Conservation (phyloP, 2,113 vertebrate species). For the Psettodes erumei region DNA sequence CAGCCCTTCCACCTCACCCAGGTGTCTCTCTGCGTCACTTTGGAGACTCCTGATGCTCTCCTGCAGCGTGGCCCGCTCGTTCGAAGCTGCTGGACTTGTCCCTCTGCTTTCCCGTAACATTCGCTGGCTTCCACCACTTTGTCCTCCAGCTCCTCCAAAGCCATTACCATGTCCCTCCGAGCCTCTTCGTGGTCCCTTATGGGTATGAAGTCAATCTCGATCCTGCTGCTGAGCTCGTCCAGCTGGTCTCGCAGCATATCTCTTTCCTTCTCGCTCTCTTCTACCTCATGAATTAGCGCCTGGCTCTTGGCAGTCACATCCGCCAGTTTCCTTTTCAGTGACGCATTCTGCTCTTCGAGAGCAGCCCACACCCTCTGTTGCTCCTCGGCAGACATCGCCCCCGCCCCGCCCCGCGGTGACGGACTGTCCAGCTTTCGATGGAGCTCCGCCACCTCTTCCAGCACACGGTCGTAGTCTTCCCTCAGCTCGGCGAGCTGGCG, state of each 20-base stretch:
- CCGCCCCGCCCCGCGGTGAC: constrained; percentile 61
- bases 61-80: constrained; percentile 82
- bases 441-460: constrained; percentile 84
- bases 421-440: constrained; percentile 83
- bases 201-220: constrained; percentile 87
- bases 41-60: constrained; percentile 81
- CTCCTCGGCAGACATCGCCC: constrained; percentile 78
- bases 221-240: constrained; percentile 83
- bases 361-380: constrained; percentile 81
- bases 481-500: constrained; percentile 84
- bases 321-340: constrained; percentile 83
- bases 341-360: constrained; percentile 82
- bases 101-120: constrained; percentile 84
- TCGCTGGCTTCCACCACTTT: constrained; percentile 87
- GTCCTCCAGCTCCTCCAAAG: constrained; percentile 87
- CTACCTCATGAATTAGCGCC: constrained; percentile 85
- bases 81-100: constrained; percentile 84
- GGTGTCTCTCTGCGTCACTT: constrained; percentile 78
- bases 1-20: constrained; percentile 81
- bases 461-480: constrained; percentile 84
- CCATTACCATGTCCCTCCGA: constrained; percentile 81
- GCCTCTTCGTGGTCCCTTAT: constrained; percentile 86
- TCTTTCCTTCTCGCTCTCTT: constrained; percentile 84
- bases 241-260: constrained; percentile 87
- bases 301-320: constrained; percentile 88